Percentiles rank a stretch among this genome's conserved stretches.
Evolutionary conservation across 2,888 invertebrate genomes (phyloP).

Genomic region (Drosophila nigricruria): DNA sequence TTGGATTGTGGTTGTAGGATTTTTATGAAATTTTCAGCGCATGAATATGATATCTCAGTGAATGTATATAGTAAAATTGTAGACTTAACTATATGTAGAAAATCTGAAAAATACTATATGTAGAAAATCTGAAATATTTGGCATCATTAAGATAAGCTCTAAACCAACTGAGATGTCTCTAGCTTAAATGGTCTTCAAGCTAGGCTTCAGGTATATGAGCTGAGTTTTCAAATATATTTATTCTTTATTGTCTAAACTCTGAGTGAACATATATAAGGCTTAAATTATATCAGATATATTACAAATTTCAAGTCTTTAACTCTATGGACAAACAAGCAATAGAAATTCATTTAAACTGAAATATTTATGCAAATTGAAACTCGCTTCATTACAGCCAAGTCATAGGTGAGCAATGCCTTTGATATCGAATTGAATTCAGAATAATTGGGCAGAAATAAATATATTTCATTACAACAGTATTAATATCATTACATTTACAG

Average conservation of each 20-base stretch:
- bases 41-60: background rate
- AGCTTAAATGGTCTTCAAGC: background rate
- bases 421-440: background rate
- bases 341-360: background rate
- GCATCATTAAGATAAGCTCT: no score
- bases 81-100: background rate
- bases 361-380: background rate
- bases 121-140: background rate
- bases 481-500: background rate
- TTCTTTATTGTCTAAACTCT: no score
- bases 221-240: no score
- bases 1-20: background rate
- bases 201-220: background rate
- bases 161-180: background rate
- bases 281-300: no score
- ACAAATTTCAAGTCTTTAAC: no score
- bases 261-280: no score
- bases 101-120: background rate
- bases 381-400: background rate
- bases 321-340: background rate
- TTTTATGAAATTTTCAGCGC: background rate
- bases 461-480: background rate
- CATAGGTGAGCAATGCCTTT: no score
- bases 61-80: background rate
- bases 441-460: background rate